Conservation (phyloP, 1,140 invertebrate genomes). For the Danaus melanippus region DNA sequence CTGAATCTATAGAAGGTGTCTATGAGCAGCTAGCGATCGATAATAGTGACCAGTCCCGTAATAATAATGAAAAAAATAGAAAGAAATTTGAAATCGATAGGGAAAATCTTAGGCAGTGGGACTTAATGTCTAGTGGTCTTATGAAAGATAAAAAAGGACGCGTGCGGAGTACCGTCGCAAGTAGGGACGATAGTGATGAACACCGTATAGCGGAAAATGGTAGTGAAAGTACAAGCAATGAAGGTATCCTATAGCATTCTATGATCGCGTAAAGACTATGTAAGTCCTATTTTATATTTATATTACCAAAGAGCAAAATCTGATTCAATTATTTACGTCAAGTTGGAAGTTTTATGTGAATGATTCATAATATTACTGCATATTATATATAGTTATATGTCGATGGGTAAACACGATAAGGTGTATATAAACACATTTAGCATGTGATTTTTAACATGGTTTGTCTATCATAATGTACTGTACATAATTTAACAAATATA, state of each 20-base stretch:
- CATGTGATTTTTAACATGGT: slow-evolving; percentile 47
- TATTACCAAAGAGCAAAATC: slow-evolving; percentile 57
- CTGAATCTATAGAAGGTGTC: slow-evolving; percentile 57
- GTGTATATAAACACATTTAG: slow-evolving; percentile 37
- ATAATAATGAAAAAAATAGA: slow-evolving; percentile 37
- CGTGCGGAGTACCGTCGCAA: slow-evolving; percentile 63
- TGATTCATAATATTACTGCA: slow-evolving; percentile 10
- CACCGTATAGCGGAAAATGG: slow-evolving; percentile 52
- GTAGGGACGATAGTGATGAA: slow-evolving; percentile 57
- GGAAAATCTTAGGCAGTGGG: slow-evolving; percentile 89
- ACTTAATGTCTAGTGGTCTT: slow-evolving; percentile 85
- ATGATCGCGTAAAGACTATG: slow-evolving; percentile 58
- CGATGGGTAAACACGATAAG: slow-evolving; percentile 57
- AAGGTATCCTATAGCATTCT: slow-evolving; percentile 64
- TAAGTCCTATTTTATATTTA: slow-evolving; percentile 60
- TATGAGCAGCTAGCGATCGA: slow-evolving; percentile 65
- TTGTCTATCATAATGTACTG: slow-evolving; percentile 30
- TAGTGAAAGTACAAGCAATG: slow-evolving; percentile 60
- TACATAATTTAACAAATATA: slow-evolving; percentile 37
- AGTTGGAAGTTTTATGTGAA: slow-evolving; percentile 47
- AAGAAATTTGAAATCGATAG: slow-evolving; percentile 80
- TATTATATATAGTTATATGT: slow-evolving; percentile 21
- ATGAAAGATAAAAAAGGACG: slow-evolving; percentile 68
- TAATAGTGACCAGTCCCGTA: slow-evolving; percentile 24
- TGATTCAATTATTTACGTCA: slow-evolving; percentile 38